These are phyloP conservation scores for Rhynchotus rufescens DNA, from an alignment of 2,797 vertebrate species.

Conservation along the genomic window DNA sequence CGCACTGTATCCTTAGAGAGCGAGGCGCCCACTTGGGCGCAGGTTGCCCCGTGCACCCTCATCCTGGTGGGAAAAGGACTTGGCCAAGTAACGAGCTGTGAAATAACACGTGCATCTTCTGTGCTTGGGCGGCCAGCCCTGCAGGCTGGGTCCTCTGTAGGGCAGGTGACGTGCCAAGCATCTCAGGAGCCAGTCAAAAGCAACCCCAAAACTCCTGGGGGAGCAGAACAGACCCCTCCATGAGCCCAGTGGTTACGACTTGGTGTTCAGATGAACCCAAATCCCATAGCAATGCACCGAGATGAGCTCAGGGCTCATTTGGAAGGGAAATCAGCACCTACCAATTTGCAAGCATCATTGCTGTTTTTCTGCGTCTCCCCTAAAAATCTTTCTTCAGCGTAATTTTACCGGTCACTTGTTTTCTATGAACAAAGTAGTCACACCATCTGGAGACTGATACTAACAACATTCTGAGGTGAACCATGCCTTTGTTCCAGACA, in stretches of 20 bases:
- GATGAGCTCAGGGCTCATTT: accelerated
- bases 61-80: background rate
- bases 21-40: accelerated
- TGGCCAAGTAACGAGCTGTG: background rate
- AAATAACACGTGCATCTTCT: background rate
- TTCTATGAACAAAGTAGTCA: background rate
- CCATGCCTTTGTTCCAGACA: background rate
- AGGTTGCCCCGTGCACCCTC: no score
- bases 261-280: background rate
- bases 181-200: background rate
- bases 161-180: background rate
- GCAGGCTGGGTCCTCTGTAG: accelerated
- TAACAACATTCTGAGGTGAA: background rate
- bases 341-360: accelerated
- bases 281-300: accelerated
- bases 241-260: background rate
- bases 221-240: background rate
- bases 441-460: background rate
- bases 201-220: background rate
- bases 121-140: accelerated
- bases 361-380: background rate
- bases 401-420: background rate
- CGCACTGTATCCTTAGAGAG: background rate
- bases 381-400: background rate
- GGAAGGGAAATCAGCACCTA: background rate